Evolutionary conservation across 2,113 vertebrate genomes (phyloP), one percentile per base, ranked within the genome.

Genomic region (Campylorhamphus procurvoides): DNA sequence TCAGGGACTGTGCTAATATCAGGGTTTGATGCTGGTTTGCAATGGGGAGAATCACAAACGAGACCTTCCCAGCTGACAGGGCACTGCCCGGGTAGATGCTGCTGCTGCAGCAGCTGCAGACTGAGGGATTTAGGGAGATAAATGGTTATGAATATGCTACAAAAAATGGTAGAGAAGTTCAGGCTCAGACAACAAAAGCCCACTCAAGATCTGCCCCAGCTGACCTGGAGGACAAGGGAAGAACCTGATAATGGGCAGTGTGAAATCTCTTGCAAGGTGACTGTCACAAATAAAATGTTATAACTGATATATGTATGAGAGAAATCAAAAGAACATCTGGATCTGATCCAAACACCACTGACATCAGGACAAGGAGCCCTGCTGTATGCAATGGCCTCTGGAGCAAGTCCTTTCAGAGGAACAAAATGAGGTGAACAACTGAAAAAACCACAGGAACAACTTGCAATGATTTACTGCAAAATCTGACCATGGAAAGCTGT

Each of bases 401-500:
- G 79, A 95, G 28, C 47, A 82, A 79, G 37, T 47, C 37, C 68
- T 81, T 72, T 37, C 46, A 55, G 58, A 76, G 74, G 29, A 88
- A 76, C 39, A 71, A 68, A 29, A 55, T 84, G 58, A 96, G 29
- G 33, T 40, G 96, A 97, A 96, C 75, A 97, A 93, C 59, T 67
- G 85, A 93, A 93, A 92, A 92, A 96, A 69, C 42, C 33, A 37
- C 12, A 49, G 59, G 53, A 96, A 88, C 87, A 95, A 49, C 58
- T 68, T 52, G 46, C 55, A 95, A 52, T 90, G 95, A 96, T 93
- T 93, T 93, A 93, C 87, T 96, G 89, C 96, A 95, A 97, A 97
- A 96, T 97, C 95, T 90, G 95, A 97, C 93, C 92, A 94, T 83
- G 86, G 84, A 85, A 97, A 95, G 91, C 84, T 97, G 92, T 95